These are phyloP conservation scores for Mellivora capensis DNA, from an alignment of 2,113 vertebrate genomes.

Conservation along the genomic window DNA sequence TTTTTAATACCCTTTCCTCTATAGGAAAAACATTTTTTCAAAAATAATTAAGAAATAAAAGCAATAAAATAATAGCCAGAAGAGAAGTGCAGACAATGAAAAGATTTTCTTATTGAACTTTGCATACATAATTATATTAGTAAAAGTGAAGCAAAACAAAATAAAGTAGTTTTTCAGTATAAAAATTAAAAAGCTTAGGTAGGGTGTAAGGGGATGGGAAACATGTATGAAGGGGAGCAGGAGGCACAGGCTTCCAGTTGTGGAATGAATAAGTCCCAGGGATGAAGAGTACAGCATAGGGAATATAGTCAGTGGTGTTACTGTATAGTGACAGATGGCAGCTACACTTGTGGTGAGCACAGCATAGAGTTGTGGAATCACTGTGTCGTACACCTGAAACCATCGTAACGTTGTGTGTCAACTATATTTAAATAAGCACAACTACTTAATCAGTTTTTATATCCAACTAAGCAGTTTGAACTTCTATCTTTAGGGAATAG, in stretches of 20 bases:
- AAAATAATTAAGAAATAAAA: background rate
- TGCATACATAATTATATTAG: background rate
- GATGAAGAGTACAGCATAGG: background rate
- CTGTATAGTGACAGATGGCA: background rate
- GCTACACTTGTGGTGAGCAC: background rate
- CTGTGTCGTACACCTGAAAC: background rate
- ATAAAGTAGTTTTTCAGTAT: background rate
- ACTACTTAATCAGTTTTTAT: background rate
- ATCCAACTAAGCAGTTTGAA: background rate
- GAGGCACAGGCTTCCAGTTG: background rate
- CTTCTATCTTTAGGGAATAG: background rate
- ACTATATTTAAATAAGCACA: background rate
- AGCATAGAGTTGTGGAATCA: background rate
- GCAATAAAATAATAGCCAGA: background rate
- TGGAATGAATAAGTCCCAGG: background rate
- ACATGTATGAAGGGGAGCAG: background rate
- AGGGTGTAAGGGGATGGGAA: background rate
- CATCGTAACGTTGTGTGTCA: background rate
- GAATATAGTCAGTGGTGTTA: background rate
- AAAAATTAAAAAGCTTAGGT: background rate
- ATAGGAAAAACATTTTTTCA: background rate
- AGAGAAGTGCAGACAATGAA: background rate
- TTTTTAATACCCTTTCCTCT: background rate
- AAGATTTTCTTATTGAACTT: background rate
- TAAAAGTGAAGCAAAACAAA: background rate